Conservation (phyloP, 1,140 invertebrate species). For the Drosophila miranda region DNA sequence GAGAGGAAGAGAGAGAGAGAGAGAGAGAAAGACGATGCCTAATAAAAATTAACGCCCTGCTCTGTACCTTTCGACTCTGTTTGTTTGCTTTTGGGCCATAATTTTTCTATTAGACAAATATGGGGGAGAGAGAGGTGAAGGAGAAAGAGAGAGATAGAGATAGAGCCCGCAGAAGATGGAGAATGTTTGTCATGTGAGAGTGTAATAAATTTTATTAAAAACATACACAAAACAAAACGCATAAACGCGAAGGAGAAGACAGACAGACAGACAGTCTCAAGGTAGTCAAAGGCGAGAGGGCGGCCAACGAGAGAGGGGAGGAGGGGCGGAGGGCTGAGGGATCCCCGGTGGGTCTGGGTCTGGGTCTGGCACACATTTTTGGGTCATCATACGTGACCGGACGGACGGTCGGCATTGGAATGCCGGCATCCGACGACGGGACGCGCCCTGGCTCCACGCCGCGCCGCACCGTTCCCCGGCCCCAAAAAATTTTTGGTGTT, state of each 20-base stretch:
- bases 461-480: neutral
- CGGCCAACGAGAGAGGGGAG: neutral
- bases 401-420: conserved; percentile 49
- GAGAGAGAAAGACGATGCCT: conserved; percentile 25
- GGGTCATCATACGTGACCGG: conserved; percentile 74
- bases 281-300: conserved; percentile 3
- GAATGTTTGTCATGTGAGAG: conserved; percentile 60
- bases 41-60: conserved; percentile 54
- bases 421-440: neutral
- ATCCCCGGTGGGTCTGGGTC: neutral
- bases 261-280: neutral
- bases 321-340: neutral
- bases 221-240: conserved; percentile 49
- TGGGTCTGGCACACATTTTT: conserved; percentile 50
- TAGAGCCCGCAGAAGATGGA: neutral
- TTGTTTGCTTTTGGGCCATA: conserved; percentile 34
- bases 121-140: neutral
- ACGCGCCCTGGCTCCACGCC: too few species aligned
- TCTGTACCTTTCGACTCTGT: conserved; percentile 1
- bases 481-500: neutral
- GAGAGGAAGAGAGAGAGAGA: conserved; percentile 9
- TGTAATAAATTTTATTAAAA: conserved; percentile 79
- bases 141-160: neutral
- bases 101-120: conserved; percentile 80
- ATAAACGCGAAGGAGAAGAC: conserved; percentile 26